phyloP scores from a whole-genome alignment of 2,888 invertebrate species.

The Eupithecia vulgata region DNA sequence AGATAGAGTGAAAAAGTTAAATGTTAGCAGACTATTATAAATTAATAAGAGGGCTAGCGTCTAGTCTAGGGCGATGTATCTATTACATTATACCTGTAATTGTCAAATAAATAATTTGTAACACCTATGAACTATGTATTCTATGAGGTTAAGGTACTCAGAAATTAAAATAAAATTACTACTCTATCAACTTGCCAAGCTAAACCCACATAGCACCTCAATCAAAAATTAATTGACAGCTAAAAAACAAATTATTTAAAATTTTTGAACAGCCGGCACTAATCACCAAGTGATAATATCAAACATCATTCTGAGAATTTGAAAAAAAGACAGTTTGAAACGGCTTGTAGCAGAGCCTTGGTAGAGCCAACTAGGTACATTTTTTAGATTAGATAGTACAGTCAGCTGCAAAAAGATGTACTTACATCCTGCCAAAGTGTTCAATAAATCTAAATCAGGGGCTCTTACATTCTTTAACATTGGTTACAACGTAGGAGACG shows the following conservation, averaged over 20 bases:
- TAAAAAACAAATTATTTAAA: slow-evolving; percentile 13
- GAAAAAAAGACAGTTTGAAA: not conserved
- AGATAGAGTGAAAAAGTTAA: too few species aligned
- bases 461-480: too few species aligned
- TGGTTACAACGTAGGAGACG: too few species aligned
- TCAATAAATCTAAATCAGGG: not conserved
- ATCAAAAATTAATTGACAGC: slow-evolving; percentile 16
- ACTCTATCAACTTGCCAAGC: not conserved
- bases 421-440: not conserved
- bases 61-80: not conserved
- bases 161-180: not conserved
- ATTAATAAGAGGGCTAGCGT: not conserved
- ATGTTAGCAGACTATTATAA: too few species aligned
- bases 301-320: slow-evolving; percentile 9
- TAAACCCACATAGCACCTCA: not conserved
- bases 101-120: not conserved
- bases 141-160: not conserved
- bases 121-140: too few species aligned
- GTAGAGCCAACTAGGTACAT: not conserved
- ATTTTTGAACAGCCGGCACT: slow-evolving; percentile 5
- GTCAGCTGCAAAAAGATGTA: not conserved
- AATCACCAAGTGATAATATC: slow-evolving; percentile 6
- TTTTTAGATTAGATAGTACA: not conserved
- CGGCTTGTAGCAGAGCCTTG: not conserved
- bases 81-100: not conserved